Evolutionary conservation across 2,113 vertebrate species (phyloP).

Genomic region (Puntigrus tetrazona): DNA sequence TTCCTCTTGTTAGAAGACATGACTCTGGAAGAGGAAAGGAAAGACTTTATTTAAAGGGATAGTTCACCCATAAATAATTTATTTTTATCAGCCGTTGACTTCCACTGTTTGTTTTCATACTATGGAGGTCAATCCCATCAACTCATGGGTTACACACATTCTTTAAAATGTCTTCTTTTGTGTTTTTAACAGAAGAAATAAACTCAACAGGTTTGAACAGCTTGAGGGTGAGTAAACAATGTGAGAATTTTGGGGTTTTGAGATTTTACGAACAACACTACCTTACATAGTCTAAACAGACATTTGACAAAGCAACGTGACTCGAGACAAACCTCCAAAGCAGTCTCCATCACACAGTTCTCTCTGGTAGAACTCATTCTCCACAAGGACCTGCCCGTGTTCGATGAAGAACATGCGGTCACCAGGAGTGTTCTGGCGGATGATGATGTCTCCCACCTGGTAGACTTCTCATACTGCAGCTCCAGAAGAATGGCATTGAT

Average conservation of each 20-base stretch:
- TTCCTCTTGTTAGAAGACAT: slow-evolving; percentile 69
- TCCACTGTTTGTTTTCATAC: neutral
- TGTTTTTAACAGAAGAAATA: neutral
- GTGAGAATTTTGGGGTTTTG: neutral
- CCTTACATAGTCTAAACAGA: neutral
- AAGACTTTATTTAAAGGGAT: neutral
- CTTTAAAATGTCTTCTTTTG: neutral
- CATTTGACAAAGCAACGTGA: neutral
- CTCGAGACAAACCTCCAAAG: slow-evolving; percentile 67
- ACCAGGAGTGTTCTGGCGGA: slow-evolving; percentile 54
- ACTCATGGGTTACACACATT: neutral
- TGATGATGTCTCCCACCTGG: slow-evolving; percentile 65
- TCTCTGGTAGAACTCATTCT: slow-evolving; percentile 62
- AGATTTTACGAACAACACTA: neutral
- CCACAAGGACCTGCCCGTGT: slow-evolving; percentile 66
- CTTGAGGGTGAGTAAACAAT: neutral
- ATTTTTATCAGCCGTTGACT: neutral
- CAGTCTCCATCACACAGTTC: slow-evolving; percentile 74
- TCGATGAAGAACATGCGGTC: slow-evolving; percentile 75
- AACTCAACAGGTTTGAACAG: neutral
- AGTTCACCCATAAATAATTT: neutral
- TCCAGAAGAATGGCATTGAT: slow-evolving; percentile 62
- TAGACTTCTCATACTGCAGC: slow-evolving; percentile 66
- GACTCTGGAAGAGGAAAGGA: slow-evolving; percentile 56
- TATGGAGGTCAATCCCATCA: neutral